A percentile compares a stretch with the other conserved stretches of the same genome.
Evolutionary conservation across 2,888 invertebrate species (phyloP).

Genomic region (Lypha dubia): DNA sequence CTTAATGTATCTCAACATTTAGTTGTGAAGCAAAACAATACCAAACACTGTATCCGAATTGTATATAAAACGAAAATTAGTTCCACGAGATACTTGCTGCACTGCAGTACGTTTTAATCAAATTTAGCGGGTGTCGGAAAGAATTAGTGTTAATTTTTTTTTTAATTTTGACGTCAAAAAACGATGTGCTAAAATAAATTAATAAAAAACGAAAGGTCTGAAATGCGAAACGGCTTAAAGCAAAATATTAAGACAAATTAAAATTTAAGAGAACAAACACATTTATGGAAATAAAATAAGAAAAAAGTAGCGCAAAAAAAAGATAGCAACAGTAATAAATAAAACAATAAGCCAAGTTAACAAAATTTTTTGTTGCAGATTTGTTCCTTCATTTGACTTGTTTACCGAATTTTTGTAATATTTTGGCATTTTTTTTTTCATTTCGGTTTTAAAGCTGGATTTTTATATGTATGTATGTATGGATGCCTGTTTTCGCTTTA

Average conservation of each 20-base stretch:
- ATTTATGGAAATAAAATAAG: constrained; percentile 49
- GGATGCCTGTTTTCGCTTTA: constrained; percentile 53
- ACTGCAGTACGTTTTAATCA: constrained; percentile 71
- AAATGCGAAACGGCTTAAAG: constrained; percentile 48
- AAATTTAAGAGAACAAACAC: constrained; percentile 33
- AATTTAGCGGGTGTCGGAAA: constrained; percentile 25
- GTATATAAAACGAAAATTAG: constrained; percentile 70
- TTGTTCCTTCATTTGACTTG: constrained; percentile 35
- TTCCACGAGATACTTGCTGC: constrained; percentile 74
- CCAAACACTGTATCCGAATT: constrained; percentile 52
- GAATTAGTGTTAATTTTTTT: no score
- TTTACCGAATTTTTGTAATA: constrained; percentile 56
- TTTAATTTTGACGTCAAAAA: constrained; percentile 32
- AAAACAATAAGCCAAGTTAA: constrained; percentile 64
- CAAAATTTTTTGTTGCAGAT: constrained; percentile 26
- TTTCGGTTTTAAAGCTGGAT: constrained; percentile 34
- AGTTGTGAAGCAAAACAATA: background rate
- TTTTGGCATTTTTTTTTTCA: constrained; percentile 50
- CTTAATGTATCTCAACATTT: constrained; percentile 57
- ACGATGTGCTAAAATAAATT: constrained; percentile 30
- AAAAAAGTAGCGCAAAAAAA: constrained; percentile 55
- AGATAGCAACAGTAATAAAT: constrained; percentile 27
- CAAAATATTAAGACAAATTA: constrained; percentile 24
- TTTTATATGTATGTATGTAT: constrained; percentile 46
- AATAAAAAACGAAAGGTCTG: constrained; percentile 31